Conservation (phyloP, 2,888 invertebrate species). For the Eristalis arbustorum region DNA sequence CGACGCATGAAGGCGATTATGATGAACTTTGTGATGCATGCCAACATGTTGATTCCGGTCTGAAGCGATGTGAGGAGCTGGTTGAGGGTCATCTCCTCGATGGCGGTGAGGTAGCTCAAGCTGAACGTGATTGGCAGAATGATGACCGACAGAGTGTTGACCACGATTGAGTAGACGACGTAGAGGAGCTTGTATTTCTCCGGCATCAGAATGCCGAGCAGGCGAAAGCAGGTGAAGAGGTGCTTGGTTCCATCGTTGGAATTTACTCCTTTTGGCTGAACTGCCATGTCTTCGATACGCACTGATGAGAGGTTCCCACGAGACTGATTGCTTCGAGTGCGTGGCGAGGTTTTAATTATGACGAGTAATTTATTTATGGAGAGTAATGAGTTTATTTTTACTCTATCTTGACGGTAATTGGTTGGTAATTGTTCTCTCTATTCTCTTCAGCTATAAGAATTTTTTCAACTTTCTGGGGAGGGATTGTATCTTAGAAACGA, state of each 20-base stretch:
- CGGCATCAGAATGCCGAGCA: constrained; percentile 54
- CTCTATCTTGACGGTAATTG: no score
- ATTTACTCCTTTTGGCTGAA: background rate
- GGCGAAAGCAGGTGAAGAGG: background rate
- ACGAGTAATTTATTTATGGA: no score
- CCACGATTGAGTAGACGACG: constrained; percentile 26
- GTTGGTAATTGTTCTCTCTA: no score
- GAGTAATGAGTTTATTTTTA: no score
- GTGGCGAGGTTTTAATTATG: no score
- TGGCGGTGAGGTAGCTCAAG: constrained; percentile 45
- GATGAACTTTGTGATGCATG: constrained; percentile 71
- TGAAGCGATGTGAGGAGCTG: constrained; percentile 73
- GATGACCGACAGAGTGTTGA: constrained; percentile 22
- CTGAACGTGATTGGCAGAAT: constrained; percentile 72
- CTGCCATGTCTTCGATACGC: background rate
- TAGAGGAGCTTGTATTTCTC: constrained; percentile 24
- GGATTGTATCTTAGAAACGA: background rate
- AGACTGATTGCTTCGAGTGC: background rate
- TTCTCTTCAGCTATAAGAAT: no score
- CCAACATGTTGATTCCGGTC: constrained; percentile 71
- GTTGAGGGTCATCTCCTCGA: constrained; percentile 54
- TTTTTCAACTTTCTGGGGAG: no score
- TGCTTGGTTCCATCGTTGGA: background rate
- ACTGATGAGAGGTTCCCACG: background rate
- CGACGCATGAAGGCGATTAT: constrained; percentile 71